Conservation (phyloP, 2,888 invertebrate species). For the Alviniconcha strummeri region DNA sequence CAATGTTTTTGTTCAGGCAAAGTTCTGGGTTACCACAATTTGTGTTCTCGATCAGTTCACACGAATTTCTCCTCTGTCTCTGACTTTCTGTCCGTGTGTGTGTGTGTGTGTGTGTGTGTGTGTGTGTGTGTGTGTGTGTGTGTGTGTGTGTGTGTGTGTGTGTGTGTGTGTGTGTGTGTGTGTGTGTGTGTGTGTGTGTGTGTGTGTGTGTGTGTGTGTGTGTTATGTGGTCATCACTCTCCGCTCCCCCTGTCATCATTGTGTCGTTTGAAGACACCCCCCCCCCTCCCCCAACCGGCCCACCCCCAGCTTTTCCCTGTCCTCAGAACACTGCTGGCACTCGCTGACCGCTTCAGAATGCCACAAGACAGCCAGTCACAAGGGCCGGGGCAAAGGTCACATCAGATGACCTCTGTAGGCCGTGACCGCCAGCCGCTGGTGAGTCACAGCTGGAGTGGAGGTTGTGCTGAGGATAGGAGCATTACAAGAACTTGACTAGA, state of each 20-base stretch:
- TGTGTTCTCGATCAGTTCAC: neutral
- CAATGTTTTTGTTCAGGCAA: neutral
- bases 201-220: conserved; percentile 16
- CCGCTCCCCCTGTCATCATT: no score
- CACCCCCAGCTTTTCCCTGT: neutral
- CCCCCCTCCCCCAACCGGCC: neutral
- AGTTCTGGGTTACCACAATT: neutral
- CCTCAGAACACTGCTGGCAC: no score
- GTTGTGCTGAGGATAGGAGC: no score
- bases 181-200: conserved; percentile 1
- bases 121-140: conserved; percentile 8
- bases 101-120: neutral
- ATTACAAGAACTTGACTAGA: no score
- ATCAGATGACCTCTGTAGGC: no score
- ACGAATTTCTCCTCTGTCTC: neutral
- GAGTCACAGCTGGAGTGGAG: no score
- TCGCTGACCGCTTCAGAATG: neutral
- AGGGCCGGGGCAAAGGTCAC: neutral
- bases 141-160: conserved; percentile 13
- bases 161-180: neutral
- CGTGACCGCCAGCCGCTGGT: no score
- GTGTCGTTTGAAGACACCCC: neutral
- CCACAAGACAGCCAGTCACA: neutral
- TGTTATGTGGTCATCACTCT: neutral
- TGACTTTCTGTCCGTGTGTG: neutral